A percentile compares a stretch with the other conserved stretches of the same genome.
Evolutionary conservation across 2,113 vertebrate genomes (phyloP).

Genomic region (Crotalus horridus): DNA sequence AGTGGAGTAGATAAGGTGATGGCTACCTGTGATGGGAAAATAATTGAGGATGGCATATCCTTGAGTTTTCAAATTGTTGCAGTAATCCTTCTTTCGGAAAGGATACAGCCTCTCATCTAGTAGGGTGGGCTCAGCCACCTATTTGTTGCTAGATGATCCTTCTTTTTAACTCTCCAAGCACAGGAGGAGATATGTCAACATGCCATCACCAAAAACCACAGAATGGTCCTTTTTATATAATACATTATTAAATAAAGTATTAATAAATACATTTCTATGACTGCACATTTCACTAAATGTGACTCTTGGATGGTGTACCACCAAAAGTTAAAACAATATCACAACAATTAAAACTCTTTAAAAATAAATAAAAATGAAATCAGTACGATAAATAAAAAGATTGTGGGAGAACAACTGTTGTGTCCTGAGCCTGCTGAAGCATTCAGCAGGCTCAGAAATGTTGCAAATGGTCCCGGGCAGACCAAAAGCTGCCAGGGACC

Average conservation of each 20-base stretch:
- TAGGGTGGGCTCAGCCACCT: background rate
- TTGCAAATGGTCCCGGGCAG: too few species aligned
- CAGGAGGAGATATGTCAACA: background rate
- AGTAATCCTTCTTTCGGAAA: background rate
- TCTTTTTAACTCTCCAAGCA: background rate
- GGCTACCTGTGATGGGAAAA: background rate
- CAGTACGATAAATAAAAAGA: background rate
- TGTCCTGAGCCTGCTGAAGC: too few species aligned
- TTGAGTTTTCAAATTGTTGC: background rate
- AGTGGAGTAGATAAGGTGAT: background rate
- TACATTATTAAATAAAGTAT: too few species aligned
- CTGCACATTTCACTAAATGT: background rate
- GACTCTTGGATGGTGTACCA: background rate
- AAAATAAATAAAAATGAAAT: background rate
- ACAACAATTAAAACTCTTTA: background rate
- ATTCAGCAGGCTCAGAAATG: too few species aligned
- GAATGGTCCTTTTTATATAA: background rate
- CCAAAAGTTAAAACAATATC: background rate
- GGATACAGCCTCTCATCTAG: background rate
- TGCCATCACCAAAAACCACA: background rate
- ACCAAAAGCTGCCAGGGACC: too few species aligned
- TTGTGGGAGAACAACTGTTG: background rate
- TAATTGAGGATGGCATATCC: background rate
- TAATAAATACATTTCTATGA: background rate
- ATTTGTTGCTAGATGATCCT: background rate